Conservation (phyloP, 1,140 invertebrate genomes). For the Apis mellifera region DNA sequence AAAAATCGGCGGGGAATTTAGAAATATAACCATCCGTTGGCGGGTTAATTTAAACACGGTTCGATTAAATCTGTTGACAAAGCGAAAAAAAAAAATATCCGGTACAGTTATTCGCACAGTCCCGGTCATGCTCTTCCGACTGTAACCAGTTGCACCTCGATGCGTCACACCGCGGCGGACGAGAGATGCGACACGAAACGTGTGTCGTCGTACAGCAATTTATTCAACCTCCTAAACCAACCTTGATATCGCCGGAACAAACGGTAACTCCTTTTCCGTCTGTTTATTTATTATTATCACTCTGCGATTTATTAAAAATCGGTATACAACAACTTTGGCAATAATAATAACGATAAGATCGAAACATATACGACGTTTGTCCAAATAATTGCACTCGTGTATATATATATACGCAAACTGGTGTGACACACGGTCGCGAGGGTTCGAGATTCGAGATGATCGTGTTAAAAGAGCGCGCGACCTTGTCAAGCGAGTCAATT, state of each 20-base stretch:
- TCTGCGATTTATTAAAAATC: neutral
- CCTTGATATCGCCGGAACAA: conserved; percentile 38
- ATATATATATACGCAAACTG: neutral
- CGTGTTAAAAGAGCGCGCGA: conserved; percentile 5
- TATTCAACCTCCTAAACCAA: conserved; percentile 9
- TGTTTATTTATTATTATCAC: neutral
- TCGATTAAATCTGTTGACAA: conserved; percentile 7
- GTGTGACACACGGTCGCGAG: neutral
- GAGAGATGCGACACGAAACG: neutral
- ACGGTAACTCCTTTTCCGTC: conserved; percentile 32
- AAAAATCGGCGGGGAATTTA: neutral
- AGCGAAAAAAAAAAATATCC: conserved; percentile 1
- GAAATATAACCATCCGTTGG: no score
- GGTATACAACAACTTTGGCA: no score
- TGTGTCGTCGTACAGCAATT: conserved; percentile 22
- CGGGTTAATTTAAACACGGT: neutral
- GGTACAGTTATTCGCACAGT: conserved; percentile 52
- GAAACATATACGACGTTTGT: no score
- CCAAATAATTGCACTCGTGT: neutral
- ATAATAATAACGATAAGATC: no score
- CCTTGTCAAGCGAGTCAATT: neutral
- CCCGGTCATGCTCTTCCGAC: conserved; percentile 51
- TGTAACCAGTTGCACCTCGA: conserved; percentile 52
- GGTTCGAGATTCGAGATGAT: neutral
- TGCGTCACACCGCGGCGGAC: conserved; percentile 21